phyloP scores from a whole-genome alignment of 2,797 vertebrate species.

The Rhynchotus rufescens region DNA sequence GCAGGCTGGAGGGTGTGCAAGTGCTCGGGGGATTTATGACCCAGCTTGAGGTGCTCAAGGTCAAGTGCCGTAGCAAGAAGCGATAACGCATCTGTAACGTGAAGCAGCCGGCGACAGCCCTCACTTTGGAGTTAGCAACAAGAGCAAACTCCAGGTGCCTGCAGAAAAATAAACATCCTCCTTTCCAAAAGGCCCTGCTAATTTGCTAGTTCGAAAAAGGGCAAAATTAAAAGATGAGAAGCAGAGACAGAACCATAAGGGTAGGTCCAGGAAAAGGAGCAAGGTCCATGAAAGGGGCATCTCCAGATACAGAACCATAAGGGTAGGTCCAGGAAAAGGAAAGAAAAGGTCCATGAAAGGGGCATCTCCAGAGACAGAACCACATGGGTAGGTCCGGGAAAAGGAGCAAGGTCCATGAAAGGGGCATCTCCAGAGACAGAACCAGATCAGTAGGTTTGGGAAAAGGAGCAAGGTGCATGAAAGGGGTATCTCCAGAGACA shows the following conservation, averaged over 20 bases:
- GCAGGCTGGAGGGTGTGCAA: background rate
- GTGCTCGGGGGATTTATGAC: background rate
- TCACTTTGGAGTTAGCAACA: background rate
- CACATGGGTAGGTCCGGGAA: too few relatives aligned
- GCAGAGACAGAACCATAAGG: background rate
- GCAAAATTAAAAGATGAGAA: background rate
- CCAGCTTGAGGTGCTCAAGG: slow-evolving; percentile 19
- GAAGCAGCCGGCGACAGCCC: background rate
- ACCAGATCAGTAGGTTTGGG: background rate
- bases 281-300: background rate
- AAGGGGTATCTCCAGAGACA: too few relatives aligned
- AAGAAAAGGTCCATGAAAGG: too few relatives aligned
- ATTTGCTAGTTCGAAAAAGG: background rate
- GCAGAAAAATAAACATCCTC: background rate
- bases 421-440: too few relatives aligned
- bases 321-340: too few relatives aligned
- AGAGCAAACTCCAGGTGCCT: background rate
- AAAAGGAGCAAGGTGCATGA: background rate
- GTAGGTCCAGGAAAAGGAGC: background rate
- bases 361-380: too few relatives aligned
- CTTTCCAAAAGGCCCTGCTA: background rate
- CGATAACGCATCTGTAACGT: background rate
- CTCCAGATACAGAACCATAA: too few relatives aligned
- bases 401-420: too few relatives aligned
- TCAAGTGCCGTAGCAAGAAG: background rate